These are phyloP conservation scores for Diaphora mendica DNA, from an alignment of 2,888 invertebrate genomes.

Conservation along the genomic window DNA sequence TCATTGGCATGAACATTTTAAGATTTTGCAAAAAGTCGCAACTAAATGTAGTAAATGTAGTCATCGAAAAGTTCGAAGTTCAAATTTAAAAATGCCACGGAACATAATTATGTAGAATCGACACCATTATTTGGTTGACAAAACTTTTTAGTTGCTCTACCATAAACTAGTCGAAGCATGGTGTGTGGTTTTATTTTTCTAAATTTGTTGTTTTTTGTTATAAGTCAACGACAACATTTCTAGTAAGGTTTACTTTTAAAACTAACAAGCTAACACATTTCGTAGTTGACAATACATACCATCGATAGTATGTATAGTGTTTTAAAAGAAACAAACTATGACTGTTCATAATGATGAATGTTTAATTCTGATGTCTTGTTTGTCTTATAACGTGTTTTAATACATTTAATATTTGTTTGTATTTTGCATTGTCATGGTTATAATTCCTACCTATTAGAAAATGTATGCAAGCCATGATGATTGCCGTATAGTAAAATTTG, in stretches of 20 bases:
- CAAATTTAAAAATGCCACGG: background rate
- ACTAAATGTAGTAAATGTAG: background rate
- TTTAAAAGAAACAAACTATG: constrained; percentile 5
- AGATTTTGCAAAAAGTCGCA: background rate
- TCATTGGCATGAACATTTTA: background rate
- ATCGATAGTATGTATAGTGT: constrained; percentile 1
- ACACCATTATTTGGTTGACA: background rate
- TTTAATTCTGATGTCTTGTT: constrained; percentile 13
- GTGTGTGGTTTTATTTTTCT: background rate
- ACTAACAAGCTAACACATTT: constrained; percentile 41
- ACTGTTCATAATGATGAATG: constrained; percentile 11
- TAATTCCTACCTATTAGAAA: background rate
- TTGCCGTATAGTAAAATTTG: background rate
- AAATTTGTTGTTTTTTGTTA: constrained; percentile 7
- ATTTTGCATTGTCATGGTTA: constrained; percentile 9
- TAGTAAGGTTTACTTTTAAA: constrained; percentile 36
- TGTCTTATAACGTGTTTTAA: constrained; percentile 11
- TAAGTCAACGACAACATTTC: constrained; percentile 30
- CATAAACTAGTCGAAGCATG: constrained; percentile 12
- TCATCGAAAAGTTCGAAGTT: too few species aligned
- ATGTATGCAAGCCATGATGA: background rate
- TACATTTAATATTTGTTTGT: constrained; percentile 9
- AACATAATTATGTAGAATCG: background rate
- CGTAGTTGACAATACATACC: constrained; percentile 7
- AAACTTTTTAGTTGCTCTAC: background rate